Base-by-base conservation (phyloP, 2,888 invertebrate species). In the Acholoe squamosa region DNA sequence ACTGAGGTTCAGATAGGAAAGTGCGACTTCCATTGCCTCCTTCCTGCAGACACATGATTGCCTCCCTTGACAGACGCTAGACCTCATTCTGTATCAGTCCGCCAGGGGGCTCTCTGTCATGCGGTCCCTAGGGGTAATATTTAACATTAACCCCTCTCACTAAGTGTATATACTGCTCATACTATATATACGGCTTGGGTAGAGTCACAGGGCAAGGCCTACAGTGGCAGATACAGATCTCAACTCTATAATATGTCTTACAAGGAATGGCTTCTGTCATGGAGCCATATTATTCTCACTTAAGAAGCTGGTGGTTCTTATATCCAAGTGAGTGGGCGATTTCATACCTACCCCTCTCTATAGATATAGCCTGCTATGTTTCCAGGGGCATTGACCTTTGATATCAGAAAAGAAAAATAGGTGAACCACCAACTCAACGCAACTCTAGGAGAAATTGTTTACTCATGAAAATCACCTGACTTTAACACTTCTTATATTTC, bases 81-180 rank as follows among this genome's bases (percentile, higher is more conserved):
- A 61, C 7, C 61, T 61, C 61, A 61, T 61, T n/a, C 61, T 19
- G 7, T n/a, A 19, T 19, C 43, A 43, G 43, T 43, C 43, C 43
- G 3, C 61, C n/a, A 61, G n/a, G 19, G 61, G 61, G 61, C 61
- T 7, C 3, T 61, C 61, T 61, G 61, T 61, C 61, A 61, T 61
- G 61, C n/a, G 3, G 61, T 19, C 61, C 5, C 3, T 3, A 16
- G 76, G 25, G 31, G 76, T 76, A 76, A 76, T 76, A 76, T 76
- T 76, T 76, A 76, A 76, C 76, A 76, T 76, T 76, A 76, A 76
- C 76, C 76, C 76, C 28, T 5, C n/a, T 5, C 76, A 25, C 76
- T 76, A 76, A 76, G 76, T 76, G 76, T 76, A 31, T 31, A 76
- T 25, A 31, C 76, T 25, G 76, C 76, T 61, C 28, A 25, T 31